A percentile compares a stretch with the other conserved stretches of the same genome.
Conservation (phyloP, 2,113 vertebrate genomes). For the Ondatra zibethicus region DNA sequence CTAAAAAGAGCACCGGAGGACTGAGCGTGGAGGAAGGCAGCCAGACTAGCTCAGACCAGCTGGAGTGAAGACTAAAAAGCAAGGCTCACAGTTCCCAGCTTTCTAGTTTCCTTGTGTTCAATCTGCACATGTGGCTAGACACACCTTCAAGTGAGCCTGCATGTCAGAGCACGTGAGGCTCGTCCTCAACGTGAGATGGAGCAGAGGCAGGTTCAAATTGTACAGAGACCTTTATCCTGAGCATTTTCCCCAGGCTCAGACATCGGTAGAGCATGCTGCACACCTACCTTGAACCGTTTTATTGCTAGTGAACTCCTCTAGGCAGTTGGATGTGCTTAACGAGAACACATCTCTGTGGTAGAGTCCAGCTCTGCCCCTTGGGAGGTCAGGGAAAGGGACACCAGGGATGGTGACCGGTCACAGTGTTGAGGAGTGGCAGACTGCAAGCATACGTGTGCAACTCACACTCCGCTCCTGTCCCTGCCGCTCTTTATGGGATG, state of each 20-base stretch:
- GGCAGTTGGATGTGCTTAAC: background rate
- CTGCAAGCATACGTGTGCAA: constrained; percentile 31
- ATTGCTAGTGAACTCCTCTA: background rate
- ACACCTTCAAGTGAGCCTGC: fast-evolving
- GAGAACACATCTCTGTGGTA: background rate
- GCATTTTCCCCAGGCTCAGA: background rate
- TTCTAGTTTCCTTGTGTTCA: fast-evolving
- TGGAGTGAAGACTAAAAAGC: no score
- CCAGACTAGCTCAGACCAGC: background rate
- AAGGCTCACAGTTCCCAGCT: background rate
- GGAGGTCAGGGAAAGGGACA: background rate
- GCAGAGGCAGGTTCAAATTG: fast-evolving
- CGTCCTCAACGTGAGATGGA: background rate
- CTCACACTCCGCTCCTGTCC: constrained; percentile 70
- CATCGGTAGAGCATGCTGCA: background rate
- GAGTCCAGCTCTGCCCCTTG: background rate
- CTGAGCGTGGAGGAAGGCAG: background rate
- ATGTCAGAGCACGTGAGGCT: fast-evolving
- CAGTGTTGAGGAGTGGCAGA: background rate
- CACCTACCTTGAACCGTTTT: fast-evolving
- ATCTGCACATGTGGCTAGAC: fast-evolving
- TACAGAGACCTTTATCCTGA: background rate
- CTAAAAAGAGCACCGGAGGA: background rate
- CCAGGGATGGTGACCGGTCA: fast-evolving
- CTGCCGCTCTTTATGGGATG: constrained; percentile 84